Evolutionary conservation across 2,113 vertebrate species (phyloP), one percentile per base, ranked within the genome.

Genomic region (Oryzias melastigma): DNA sequence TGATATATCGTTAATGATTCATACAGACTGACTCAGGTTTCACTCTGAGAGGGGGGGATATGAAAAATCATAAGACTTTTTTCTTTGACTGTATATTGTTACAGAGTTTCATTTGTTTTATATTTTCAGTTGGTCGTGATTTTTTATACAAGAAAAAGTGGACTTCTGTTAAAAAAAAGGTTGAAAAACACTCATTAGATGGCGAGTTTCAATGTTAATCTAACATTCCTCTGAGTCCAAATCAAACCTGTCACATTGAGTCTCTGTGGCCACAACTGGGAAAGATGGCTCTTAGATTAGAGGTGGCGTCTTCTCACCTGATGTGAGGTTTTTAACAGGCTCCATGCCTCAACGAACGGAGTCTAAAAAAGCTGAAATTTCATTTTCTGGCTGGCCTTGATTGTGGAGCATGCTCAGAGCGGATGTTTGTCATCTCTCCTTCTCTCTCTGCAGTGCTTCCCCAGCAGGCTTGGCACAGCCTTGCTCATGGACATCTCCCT

Each of bases 181-280:
- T 0, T 35, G 7, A 35, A 35, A 35, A 35, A 35, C 7, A 10
- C 81, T 80, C 68, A 87, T 87, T 87, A 87, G 87, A 74, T 88
- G 85, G 72, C 76, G 82, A 87, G 83, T 88, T 88, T 85, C 84
- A 88, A 87, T 86, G 87, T 81, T 81, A 79, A 62, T 82, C 68
- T 65, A 73, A 79, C 61, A 64, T 48, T 71, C 72, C 75, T 76
- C 73, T 75, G 71, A 65, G 65, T 59, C 52, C 64, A 68, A 65
- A 72, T 82, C 78, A 79, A 70, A 75, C 71, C 71, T 74, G 66
- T 81, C 76, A 65, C 78, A 67, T 68, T 71, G 73, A 84, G 71
- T 83, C 83, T 77, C 68, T 18, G 22, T 62, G 72, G 69, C 65
- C 65, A 20, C 52, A 64, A 78, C 73, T 62, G 72, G 61, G 62